Evolutionary conservation across 2,113 vertebrate genomes (phyloP).

Genomic region (Cricetomys ansorgei): DNA sequence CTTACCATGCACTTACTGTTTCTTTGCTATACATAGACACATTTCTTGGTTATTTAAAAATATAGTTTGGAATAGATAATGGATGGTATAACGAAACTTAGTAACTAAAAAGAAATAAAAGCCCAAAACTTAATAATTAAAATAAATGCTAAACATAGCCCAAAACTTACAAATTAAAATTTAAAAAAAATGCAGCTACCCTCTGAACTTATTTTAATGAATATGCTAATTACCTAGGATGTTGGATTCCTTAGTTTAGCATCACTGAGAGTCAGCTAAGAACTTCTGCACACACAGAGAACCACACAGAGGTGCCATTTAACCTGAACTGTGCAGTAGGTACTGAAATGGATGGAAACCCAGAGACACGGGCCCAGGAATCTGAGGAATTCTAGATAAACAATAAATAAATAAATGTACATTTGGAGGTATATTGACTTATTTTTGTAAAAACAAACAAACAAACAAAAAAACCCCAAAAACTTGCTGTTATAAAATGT

Average conservation of each 20-base stretch:
- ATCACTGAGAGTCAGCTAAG: not conserved
- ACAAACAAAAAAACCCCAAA: no score
- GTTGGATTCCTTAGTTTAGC: not conserved
- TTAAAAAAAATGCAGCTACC: not conserved
- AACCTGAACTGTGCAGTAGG: not conserved
- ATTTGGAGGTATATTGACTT: not conserved
- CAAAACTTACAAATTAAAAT: not conserved
- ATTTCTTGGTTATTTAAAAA: constrained; percentile 22
- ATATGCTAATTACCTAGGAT: not conserved
- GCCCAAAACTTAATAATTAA: not conserved
- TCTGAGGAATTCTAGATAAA: constrained; percentile 10
- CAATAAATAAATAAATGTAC: not conserved
- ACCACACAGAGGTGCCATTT: not conserved
- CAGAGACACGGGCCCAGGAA: not conserved
- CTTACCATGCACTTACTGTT: not conserved
- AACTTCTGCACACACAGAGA: not conserved
- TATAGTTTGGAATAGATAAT: constrained; percentile 14
- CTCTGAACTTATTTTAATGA: not conserved
- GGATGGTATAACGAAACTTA: not conserved
- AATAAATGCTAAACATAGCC: no score
- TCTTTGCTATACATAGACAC: not conserved
- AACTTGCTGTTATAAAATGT: not conserved
- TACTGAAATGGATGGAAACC: not conserved
- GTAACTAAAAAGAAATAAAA: not conserved
- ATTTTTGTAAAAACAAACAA: not conserved